Evolutionary conservation across 1,140 invertebrate species (phyloP).

Genomic region (Heliconius congener): DNA sequence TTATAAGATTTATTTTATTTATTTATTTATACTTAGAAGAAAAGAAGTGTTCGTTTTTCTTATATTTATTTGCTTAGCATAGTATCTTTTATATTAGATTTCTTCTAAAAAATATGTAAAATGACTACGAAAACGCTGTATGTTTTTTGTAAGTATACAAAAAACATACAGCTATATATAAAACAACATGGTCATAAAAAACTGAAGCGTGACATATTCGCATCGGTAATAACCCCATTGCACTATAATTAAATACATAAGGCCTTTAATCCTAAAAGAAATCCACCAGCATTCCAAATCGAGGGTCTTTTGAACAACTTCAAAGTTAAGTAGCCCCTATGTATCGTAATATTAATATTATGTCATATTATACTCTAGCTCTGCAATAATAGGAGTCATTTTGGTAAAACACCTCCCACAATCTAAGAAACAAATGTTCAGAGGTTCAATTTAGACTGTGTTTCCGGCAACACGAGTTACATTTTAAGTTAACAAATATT

Average conservation of each 20-base stretch:
- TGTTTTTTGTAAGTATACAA: no score
- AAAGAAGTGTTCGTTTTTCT: conserved; percentile 10
- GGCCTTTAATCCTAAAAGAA: conserved; percentile 80
- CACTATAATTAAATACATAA: conserved; percentile 80
- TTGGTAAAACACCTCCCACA: conserved; percentile 41
- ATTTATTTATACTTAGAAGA: neutral
- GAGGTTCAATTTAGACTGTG: conserved; percentile 79
- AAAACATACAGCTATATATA: neutral
- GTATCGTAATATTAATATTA: neutral
- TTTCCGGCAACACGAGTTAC: conserved; percentile 80
- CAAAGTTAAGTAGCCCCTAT: conserved; percentile 78
- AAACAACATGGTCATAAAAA: conserved; percentile 34
- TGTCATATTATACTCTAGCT: conserved; percentile 41
- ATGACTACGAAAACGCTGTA: no score
- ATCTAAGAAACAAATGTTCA: conserved; percentile 75
- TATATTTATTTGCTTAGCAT: neutral
- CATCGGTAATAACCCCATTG: conserved; percentile 57
- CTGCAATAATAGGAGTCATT: conserved; percentile 48
- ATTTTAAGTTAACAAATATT: conserved; percentile 82
- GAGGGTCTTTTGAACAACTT: conserved; percentile 79
- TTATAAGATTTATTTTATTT: conserved; percentile 3
- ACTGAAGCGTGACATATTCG: conserved; percentile 60
- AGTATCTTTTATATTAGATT: no score
- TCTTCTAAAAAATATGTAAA: no score
- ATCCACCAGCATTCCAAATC: conserved; percentile 76